Evolutionary conservation across 2,113 vertebrate species (phyloP).

Genomic region (Hemiprocne comata): DNA sequence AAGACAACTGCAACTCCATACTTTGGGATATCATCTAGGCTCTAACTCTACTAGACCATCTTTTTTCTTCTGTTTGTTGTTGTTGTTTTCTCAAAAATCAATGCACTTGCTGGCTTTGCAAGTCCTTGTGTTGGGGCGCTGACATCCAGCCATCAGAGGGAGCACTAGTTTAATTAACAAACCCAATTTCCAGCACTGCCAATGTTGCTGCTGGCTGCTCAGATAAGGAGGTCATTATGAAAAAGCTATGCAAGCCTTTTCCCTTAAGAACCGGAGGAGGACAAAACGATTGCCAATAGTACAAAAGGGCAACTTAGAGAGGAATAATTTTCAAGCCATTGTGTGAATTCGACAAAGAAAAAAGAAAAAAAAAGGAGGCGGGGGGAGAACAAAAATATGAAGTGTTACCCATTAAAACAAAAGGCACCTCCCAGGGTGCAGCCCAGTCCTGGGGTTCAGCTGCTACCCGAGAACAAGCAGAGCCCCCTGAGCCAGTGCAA

Average conservation of each 20-base stretch:
- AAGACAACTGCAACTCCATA: background rate
- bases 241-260: constrained; percentile 14
- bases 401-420: constrained; percentile 30
- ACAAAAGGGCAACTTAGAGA: background rate
- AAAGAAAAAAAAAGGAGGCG: background rate
- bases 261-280: background rate
- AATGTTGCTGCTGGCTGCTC: background rate
- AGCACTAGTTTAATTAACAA: constrained; percentile 57
- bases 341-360: background rate
- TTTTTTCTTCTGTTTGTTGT: no score
- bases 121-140: background rate
- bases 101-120: background rate
- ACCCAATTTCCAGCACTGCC: background rate
- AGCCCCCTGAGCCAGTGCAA: constrained; percentile 47
- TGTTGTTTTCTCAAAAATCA: background rate
- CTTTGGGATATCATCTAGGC: background rate
- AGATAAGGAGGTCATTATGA: constrained; percentile 37
- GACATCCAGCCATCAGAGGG: constrained; percentile 64
- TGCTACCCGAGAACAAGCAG: constrained; percentile 20
- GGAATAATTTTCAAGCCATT: background rate
- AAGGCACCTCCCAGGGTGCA: constrained; percentile 26
- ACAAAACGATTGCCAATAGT: constrained; percentile 4
- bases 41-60: background rate
- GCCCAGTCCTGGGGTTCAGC: constrained; percentile 52
- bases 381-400: background rate